Evolutionary conservation across 2,797 vertebrate genomes (phyloP).

Genomic region (Anguilla anguilla): DNA sequence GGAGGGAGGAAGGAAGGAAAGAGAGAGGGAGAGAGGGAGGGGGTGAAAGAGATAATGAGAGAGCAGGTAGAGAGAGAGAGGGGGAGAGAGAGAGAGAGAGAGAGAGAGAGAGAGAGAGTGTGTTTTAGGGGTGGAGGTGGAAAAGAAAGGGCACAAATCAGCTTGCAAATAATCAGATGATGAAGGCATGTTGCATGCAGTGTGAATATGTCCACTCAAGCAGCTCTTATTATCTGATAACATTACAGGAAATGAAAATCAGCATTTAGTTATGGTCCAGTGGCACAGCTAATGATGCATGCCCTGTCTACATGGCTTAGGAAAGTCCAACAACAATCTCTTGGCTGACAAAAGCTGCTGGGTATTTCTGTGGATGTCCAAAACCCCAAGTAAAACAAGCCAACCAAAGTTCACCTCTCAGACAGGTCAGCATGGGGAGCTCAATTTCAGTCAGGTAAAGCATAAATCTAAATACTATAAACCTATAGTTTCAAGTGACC

Average conservation of each 20-base stretch:
- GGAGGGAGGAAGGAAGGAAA: background rate
- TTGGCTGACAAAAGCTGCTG: background rate
- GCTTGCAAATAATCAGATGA: background rate
- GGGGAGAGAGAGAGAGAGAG: background rate
- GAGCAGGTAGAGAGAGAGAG: background rate
- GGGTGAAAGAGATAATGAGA: background rate
- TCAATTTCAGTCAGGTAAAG: background rate
- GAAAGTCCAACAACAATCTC: background rate
- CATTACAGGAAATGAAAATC: background rate
- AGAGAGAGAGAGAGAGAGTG: background rate
- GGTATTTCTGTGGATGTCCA: background rate
- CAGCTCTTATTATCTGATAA: background rate
- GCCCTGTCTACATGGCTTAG: background rate
- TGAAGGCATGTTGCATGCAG: background rate
- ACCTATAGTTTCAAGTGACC: background rate
- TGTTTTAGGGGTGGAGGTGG: background rate
- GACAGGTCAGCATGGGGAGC: background rate
- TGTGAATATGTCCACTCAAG: background rate
- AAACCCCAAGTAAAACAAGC: background rate
- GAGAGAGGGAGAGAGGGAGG: background rate
- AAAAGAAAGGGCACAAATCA: background rate
- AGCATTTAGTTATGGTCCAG: background rate
- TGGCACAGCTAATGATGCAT: constrained; percentile 1
- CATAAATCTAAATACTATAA: background rate
- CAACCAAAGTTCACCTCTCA: background rate